Percentiles rank a stretch among this genome's conserved stretches.
These are phyloP conservation scores for Clarias platycephalus DNA, from an alignment of 2,797 vertebrate genomes.

Conservation along the genomic window DNA sequence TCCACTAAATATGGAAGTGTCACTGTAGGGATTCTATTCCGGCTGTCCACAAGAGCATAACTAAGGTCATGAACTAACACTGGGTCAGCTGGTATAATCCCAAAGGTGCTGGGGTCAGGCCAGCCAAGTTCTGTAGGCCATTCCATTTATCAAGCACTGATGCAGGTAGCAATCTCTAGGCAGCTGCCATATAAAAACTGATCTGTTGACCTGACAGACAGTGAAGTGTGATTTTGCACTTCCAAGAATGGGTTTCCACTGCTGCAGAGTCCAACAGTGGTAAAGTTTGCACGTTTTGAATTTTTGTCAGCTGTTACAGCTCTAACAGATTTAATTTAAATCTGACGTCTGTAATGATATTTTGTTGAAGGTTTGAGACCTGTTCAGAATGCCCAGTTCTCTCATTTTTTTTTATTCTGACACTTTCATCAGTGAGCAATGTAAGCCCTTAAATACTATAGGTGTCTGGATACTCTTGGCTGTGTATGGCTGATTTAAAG, in stretches of 20 bases:
- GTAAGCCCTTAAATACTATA: slow-evolving; percentile 1
- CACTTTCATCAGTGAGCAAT: not conserved
- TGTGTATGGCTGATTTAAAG: not conserved
- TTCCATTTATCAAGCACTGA: not conserved
- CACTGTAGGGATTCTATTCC: not conserved
- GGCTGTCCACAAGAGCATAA: not conserved
- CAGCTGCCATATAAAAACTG: not conserved
- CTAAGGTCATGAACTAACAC: not conserved
- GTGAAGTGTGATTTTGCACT: not conserved
- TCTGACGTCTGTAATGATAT: not conserved
- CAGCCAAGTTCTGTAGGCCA: not conserved
- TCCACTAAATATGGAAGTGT: not conserved
- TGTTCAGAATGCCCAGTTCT: not conserved
- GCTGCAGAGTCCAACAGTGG: not conserved
- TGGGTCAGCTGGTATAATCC: not conserved
- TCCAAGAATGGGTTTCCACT: not conserved
- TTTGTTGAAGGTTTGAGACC: not conserved
- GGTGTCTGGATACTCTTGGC: not conserved
- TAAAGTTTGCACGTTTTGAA: not conserved
- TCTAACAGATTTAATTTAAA: not conserved
- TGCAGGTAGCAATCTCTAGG: not conserved
- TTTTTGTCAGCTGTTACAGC: not conserved
- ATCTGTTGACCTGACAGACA: slow-evolving; percentile 15
- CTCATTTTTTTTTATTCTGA: not conserved
- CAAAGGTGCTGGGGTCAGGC: not conserved